Evolutionary conservation across 2,113 vertebrate species (phyloP).

Genomic region (Illadopsis cleaveri): DNA sequence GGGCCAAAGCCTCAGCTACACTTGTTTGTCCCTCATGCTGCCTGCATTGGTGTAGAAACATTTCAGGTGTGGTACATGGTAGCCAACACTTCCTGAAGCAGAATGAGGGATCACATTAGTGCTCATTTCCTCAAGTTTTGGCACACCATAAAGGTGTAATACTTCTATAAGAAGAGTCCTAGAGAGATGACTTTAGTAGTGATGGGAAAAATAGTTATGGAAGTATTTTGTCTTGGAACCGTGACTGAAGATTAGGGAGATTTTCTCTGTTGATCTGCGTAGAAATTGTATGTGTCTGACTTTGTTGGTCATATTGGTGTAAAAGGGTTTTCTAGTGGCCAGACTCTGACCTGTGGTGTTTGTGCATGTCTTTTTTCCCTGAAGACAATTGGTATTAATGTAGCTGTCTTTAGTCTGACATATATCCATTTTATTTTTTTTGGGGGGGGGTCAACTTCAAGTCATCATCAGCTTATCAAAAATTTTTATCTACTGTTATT

Average conservation of each 20-base stretch:
- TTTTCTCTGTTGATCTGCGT: neutral
- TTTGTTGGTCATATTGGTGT: neutral
- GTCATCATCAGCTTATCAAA: neutral
- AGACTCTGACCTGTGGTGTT: neutral
- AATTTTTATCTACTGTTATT: slow-evolving; percentile 1
- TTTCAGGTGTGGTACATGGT: neutral
- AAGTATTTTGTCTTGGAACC: neutral
- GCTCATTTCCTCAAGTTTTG: neutral
- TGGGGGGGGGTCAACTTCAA: neutral
- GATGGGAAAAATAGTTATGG: neutral
- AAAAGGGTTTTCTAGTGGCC: neutral
- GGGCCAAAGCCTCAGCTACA: neutral
- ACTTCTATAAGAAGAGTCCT: neutral
- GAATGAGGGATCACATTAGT: accelerated
- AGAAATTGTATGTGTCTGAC: neutral
- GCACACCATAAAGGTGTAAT: accelerated
- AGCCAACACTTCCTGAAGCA: neutral
- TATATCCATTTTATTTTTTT: neutral
- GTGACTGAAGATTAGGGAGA: neutral
- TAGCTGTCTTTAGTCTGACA: neutral
- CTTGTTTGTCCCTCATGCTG: neutral
- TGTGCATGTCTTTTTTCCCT: neutral
- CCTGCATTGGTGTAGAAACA: neutral
- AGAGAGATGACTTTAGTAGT: neutral
- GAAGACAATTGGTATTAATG: neutral